phyloP scores from a whole-genome alignment of 2,113 vertebrate species.

The Rhagologus leucostigma region DNA sequence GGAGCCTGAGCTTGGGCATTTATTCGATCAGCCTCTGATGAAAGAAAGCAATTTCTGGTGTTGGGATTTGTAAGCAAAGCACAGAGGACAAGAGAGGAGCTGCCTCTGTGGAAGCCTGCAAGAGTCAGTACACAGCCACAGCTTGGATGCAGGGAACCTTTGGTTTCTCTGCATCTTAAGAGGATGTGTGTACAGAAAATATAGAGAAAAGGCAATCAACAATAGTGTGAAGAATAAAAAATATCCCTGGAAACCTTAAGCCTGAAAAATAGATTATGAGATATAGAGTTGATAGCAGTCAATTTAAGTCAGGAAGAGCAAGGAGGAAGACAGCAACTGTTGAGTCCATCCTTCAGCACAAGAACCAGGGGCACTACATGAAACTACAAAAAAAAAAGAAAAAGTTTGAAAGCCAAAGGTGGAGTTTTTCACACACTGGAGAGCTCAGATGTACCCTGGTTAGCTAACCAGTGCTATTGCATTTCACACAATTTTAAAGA shows the following conservation, averaged over 20 bases:
- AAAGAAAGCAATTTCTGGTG: not conserved
- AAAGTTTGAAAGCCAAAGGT: not conserved
- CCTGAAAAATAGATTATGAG: not conserved
- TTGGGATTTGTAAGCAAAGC: not conserved
- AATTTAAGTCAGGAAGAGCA: accelerated
- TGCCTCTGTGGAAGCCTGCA: not conserved
- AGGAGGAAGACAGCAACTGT: not conserved
- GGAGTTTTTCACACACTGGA: not conserved
- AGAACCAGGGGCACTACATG: not conserved
- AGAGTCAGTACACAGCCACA: accelerated
- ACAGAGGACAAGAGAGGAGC: not conserved
- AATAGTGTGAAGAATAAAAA: not conserved
- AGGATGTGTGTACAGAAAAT: not conserved
- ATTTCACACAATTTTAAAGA: not conserved
- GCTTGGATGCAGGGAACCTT: not conserved
- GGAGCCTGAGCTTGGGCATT: not conserved
- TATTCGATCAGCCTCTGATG: not conserved
- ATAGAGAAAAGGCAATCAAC: not conserved
- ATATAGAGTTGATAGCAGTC: not conserved
- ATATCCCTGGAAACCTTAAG: not conserved
- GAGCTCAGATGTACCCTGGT: not conserved
- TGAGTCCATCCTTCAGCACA: not conserved
- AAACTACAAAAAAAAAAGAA: not conserved
- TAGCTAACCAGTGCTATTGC: not conserved
- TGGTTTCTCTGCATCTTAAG: not conserved